phyloP scores from a whole-genome alignment of 2,113 vertebrate species.

The Calyptommatus sinebrachiatus region DNA sequence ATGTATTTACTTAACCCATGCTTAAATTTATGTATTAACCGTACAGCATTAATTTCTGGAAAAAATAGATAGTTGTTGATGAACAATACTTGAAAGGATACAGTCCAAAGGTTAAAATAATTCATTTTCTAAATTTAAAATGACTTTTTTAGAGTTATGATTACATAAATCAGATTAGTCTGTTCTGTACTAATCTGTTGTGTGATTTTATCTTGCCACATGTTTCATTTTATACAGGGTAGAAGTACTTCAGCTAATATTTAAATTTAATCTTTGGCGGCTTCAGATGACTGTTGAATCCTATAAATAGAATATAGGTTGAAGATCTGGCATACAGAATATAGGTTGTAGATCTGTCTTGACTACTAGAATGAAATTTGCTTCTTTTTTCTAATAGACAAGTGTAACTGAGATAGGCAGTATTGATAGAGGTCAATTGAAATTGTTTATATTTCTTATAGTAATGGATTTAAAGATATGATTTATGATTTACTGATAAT shows the following conservation, averaged over 20 bases:
- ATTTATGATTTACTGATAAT: conserved; percentile 1
- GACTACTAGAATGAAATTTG: not conserved
- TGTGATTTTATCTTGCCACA: not conserved
- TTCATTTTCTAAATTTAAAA: not conserved
- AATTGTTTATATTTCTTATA: not conserved
- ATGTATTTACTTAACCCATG: not conserved
- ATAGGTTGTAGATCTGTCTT: not conserved
- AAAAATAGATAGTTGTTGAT: not conserved
- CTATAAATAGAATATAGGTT: too few relatives aligned
- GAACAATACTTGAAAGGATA: not conserved
- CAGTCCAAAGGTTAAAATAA: not conserved
- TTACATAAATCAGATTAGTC: not conserved
- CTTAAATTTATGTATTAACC: not conserved
- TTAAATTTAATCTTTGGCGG: too few relatives aligned
- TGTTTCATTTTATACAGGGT: too few relatives aligned
- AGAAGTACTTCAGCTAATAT: too few relatives aligned
- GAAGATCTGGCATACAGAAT: not conserved
- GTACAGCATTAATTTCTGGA: not conserved
- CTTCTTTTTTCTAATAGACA: not conserved
- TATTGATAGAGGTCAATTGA: not conserved
- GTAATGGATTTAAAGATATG: not conserved
- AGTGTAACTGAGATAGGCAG: not conserved
- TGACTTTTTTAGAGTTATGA: not conserved
- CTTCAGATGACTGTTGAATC: not conserved
- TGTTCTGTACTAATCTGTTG: not conserved